phyloP scores from a whole-genome alignment of 2,888 invertebrate species.

The Ametastegia equiseti region DNA sequence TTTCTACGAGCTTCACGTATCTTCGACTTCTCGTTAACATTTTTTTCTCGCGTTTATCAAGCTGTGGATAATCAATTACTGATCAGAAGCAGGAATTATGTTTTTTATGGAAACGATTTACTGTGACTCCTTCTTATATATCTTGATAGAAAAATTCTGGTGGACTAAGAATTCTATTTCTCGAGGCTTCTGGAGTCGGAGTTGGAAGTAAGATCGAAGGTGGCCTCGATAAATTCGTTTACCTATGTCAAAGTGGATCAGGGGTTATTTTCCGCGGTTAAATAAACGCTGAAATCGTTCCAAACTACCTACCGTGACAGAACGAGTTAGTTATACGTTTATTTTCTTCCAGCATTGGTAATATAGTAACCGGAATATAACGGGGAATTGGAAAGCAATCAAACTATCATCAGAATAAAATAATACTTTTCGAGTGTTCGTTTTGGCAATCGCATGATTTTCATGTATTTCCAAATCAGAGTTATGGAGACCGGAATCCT shows the following conservation, averaged over 20 bases:
- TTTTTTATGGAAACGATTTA: neutral
- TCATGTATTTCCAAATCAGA: slow-evolving; percentile 41
- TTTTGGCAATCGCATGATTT: slow-evolving; percentile 34
- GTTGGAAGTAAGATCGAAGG: slow-evolving; percentile 6
- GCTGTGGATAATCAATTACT: neutral
- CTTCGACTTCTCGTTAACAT: slow-evolving; percentile 10
- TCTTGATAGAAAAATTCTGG: neutral
- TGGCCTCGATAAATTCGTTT: slow-evolving; percentile 45
- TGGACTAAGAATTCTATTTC: neutral
- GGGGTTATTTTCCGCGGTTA: slow-evolving; percentile 29
- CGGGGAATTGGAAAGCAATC: slow-evolving; percentile 29
- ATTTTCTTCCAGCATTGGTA: too few species aligned
- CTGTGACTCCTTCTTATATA: neutral
- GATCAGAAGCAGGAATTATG: too few species aligned
- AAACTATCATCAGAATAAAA: slow-evolving; percentile 42
- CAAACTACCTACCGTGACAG: neutral
- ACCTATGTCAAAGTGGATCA: slow-evolving; percentile 45
- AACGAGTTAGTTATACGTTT: neutral
- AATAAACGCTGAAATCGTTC: slow-evolving; percentile 21
- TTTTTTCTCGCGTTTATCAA: neutral
- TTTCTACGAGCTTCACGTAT: slow-evolving; percentile 33
- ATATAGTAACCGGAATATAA: neutral
- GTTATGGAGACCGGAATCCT: slow-evolving; percentile 10
- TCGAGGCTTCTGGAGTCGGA: neutral
- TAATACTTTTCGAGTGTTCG: slow-evolving; percentile 47